Conservation (phyloP, 2,888 invertebrate genomes). For the Lottia gigantea region DNA sequence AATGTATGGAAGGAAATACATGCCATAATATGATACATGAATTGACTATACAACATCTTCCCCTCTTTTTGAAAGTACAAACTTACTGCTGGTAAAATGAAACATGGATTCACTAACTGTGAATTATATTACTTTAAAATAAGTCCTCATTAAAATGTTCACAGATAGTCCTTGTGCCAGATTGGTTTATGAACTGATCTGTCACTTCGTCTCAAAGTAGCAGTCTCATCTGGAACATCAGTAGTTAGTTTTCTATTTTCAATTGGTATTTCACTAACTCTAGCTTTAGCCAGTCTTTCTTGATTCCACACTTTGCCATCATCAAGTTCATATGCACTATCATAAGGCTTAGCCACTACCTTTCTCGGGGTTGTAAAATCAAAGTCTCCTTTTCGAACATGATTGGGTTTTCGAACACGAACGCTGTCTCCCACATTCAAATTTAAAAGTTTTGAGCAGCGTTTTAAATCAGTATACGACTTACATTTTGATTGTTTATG, state of each 20-base stretch:
- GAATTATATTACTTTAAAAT: too few species aligned
- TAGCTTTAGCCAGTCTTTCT: neutral
- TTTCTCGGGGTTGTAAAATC: neutral
- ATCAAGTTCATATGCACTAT: neutral
- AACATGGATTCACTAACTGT: too few species aligned
- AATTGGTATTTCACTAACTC: neutral
- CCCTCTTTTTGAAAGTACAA: too few species aligned
- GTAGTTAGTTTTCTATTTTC: neutral
- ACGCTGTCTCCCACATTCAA: neutral
- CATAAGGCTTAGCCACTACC: neutral
- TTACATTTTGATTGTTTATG: constrained; percentile 2
- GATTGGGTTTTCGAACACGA: neutral
- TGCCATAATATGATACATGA: too few species aligned
- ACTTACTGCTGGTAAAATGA: too few species aligned
- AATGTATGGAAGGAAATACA: too few species aligned
- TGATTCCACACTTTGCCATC: constrained; percentile 7
- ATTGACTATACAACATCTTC: too few species aligned
- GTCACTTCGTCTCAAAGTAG: too few species aligned
- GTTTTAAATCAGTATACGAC: neutral
- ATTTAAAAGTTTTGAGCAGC: neutral
- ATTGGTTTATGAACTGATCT: too few species aligned
- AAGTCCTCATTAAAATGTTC: too few species aligned
- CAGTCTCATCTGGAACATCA: constrained; percentile 1
- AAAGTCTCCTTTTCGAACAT: neutral
- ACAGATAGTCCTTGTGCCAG: too few species aligned